phyloP scores from a whole-genome alignment of 2,888 invertebrate genomes.

The Polylopha cassiicola region DNA sequence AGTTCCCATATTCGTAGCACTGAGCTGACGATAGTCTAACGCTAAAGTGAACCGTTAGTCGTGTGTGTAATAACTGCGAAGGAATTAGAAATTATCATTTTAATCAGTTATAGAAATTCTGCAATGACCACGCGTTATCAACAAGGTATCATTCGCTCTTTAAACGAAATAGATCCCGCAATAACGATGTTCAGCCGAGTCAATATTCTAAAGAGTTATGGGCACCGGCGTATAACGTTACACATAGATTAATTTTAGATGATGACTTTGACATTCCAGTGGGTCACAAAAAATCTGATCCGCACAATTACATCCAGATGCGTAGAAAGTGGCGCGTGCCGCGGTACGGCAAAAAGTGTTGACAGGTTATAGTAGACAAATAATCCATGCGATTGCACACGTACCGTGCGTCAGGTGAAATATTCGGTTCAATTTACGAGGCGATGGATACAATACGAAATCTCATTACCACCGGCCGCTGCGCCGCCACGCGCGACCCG shows the following conservation, averaged over 20 bases:
- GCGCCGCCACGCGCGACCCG: constrained; percentile 40
- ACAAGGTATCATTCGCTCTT: too few relatives aligned
- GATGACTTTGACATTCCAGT: constrained; percentile 60
- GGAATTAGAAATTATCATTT: too few relatives aligned
- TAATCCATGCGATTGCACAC: constrained; percentile 74
- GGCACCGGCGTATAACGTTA: constrained; percentile 50
- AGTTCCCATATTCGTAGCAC: too few relatives aligned
- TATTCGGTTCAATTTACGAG: constrained; percentile 65
- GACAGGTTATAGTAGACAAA: constrained; percentile 59
- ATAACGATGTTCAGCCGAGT: constrained; percentile 7
- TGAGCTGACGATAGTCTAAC: too few relatives aligned
- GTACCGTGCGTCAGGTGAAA: constrained; percentile 63
- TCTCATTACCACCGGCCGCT: constrained; percentile 45
- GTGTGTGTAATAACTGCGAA: too few relatives aligned
- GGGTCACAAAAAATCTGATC: constrained; percentile 58
- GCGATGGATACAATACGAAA: constrained; percentile 55
- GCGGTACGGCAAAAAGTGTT: constrained; percentile 53
- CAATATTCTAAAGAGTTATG: constrained; percentile 26
- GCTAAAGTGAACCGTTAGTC: too few relatives aligned
- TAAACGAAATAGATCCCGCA: too few relatives aligned
- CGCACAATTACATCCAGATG: constrained; percentile 62
- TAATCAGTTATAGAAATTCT: too few relatives aligned
- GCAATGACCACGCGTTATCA: too few relatives aligned
- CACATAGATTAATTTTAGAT: constrained; percentile 41
- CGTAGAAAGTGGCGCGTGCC: constrained; percentile 74